phyloP scores from a whole-genome alignment of 2,797 vertebrate species.

The Gambusia yucatana region DNA sequence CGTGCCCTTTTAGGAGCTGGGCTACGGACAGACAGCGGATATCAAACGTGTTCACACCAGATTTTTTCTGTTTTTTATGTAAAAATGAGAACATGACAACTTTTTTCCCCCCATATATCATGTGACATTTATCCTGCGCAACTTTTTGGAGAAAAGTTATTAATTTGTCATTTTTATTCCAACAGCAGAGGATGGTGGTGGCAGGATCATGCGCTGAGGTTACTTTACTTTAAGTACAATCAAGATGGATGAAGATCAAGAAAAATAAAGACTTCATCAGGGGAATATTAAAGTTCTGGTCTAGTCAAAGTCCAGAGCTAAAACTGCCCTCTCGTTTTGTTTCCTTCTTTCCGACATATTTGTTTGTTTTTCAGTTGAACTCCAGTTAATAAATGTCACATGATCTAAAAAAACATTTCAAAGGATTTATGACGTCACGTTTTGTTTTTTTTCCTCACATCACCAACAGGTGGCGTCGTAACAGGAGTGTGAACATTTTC shows the following conservation, averaged over 20 bases:
- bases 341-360: not conserved
- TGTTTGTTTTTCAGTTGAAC: not conserved
- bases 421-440: not conserved
- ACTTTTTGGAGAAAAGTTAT: not conserved
- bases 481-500: not conserved
- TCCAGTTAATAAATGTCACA: not conserved
- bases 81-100: not conserved
- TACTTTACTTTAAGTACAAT: not conserved
- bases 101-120: not conserved
- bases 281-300: not conserved
- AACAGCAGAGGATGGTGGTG: not conserved
- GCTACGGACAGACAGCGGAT: not conserved
- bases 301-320: not conserved
- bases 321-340: not conserved
- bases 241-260: not conserved
- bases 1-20: not conserved
- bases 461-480: not conserved
- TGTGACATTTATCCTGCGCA: not conserved
- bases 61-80: not conserved
- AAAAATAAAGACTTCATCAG: not conserved
- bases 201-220: not conserved
- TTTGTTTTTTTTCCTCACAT: not conserved
- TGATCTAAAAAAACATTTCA: not conserved
- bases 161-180: not conserved
- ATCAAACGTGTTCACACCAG: not conserved